Evolutionary conservation across 2,888 invertebrate species (phyloP).

Genomic region (Ormyrus thymus): DNA sequence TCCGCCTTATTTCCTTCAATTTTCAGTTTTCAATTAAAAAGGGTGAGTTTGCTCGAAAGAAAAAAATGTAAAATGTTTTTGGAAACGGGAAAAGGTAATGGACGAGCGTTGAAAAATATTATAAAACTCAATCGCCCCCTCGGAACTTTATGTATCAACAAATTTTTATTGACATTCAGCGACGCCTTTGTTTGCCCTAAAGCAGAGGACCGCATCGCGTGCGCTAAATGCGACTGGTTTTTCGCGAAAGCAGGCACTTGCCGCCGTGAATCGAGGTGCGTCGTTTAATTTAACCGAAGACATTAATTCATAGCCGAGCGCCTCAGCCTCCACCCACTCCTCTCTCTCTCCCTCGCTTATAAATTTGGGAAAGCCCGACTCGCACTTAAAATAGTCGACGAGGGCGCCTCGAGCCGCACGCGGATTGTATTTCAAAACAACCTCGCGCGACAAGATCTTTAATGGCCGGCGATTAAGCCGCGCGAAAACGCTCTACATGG

Average conservation of each 20-base stretch:
- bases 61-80: no score
- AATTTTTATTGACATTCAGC: no score
- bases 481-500: background rate
- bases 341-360: slow-evolving; percentile 63
- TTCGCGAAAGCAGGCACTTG: background rate
- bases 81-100: no score
- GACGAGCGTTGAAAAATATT: no score
- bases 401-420: slow-evolving; percentile 58
- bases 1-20: no score
- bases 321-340: slow-evolving; percentile 64
- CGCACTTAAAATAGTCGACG: slow-evolving; percentile 71
- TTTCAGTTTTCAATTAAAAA: no score
- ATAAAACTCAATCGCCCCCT: no score
- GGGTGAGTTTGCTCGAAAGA: no score
- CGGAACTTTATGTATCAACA: no score
- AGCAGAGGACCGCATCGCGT: no score
- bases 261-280: slow-evolving; percentile 55
- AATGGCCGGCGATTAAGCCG: slow-evolving; percentile 28
- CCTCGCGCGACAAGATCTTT: slow-evolving; percentile 38
- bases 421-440: slow-evolving; percentile 67
- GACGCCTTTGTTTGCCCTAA: no score
- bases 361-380: slow-evolving; percentile 71
- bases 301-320: slow-evolving; percentile 67
- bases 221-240: background rate
- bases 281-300: slow-evolving; percentile 66